Percentiles rank a stretch among this genome's conserved stretches.
These are phyloP conservation scores for Drosophila rufa DNA, from an alignment of 1,140 invertebrate genomes.

Conservation along the genomic window DNA sequence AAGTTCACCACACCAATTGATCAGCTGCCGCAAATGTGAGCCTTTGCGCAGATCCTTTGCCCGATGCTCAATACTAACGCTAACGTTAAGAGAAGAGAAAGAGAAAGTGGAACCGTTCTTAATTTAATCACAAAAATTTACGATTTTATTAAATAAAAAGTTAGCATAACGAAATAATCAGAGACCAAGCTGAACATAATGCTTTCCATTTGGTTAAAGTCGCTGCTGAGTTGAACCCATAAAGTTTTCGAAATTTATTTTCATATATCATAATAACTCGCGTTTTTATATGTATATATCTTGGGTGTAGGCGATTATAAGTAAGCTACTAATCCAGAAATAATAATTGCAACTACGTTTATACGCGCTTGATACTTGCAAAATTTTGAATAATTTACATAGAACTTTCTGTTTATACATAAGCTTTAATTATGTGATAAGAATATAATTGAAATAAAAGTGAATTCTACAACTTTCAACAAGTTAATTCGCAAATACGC, in stretches of 20 bases:
- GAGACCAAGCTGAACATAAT: constrained; percentile 23
- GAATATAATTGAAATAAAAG: constrained; percentile 16
- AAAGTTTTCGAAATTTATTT: constrained; percentile 34
- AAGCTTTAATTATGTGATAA: constrained; percentile 25
- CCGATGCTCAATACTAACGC: constrained; percentile 60
- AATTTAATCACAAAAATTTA: constrained; percentile 60
- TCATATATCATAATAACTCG: constrained; percentile 17
- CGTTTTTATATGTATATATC: constrained; percentile 30
- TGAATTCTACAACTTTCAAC: constrained; percentile 5
- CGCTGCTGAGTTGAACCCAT: constrained; percentile 33
- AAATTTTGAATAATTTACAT: neutral
- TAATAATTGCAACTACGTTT: constrained; percentile 24
- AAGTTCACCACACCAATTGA: constrained; percentile 98
- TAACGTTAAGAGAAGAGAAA: constrained; percentile 35
- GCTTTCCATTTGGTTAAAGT: constrained; percentile 9
- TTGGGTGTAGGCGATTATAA: constrained; percentile 31
- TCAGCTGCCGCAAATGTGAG: constrained; percentile 94
- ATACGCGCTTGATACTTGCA: constrained; percentile 29
- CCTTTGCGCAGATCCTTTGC: constrained; percentile 6
- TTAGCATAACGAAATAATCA: constrained; percentile 43
- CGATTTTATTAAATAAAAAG: constrained; percentile 70
- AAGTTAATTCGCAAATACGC: constrained; percentile 19
- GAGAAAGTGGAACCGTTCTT: constrained; percentile 31
- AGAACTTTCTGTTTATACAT: constrained; percentile 11
- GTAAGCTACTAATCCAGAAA: constrained; percentile 30